Evolutionary conservation across 2,113 vertebrate genomes (phyloP).

Genomic region (Toxostoma redivivum): DNA sequence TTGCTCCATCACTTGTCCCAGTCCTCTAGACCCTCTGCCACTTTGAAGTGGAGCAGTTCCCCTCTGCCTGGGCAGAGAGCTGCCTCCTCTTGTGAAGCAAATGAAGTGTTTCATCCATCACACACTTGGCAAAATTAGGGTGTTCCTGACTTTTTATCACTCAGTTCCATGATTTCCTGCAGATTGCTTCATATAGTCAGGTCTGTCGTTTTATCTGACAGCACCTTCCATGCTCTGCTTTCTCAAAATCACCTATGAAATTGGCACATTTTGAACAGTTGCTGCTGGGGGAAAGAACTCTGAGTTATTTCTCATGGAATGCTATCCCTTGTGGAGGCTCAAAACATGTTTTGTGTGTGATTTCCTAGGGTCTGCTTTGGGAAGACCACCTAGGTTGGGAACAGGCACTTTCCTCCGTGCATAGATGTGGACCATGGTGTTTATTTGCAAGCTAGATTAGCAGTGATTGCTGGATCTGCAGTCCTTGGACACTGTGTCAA

Average conservation of each 20-base stretch:
- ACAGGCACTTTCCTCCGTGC: neutral
- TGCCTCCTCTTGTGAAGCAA: neutral
- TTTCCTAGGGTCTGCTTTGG: neutral
- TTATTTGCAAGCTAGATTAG: neutral
- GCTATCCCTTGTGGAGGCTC: neutral
- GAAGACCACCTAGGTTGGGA: neutral
- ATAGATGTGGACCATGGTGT: neutral
- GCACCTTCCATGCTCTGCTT: neutral
- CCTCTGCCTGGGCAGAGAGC: neutral
- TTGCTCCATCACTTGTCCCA: neutral
- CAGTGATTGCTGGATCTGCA: neutral
- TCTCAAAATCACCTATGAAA: neutral
- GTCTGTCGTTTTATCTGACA: neutral
- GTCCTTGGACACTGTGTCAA: neutral
- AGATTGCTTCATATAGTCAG: neutral
- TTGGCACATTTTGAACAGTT: neutral
- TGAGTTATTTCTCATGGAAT: neutral
- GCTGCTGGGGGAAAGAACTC: neutral
- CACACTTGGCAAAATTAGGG: neutral
- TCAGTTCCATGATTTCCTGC: neutral
- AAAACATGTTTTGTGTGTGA: neutral
- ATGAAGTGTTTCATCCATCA: neutral
- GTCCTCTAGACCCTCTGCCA: rapidly evolving
- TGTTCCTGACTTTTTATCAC: neutral
- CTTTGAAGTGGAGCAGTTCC: neutral